Evolutionary conservation across 2,888 invertebrate genomes (phyloP), one percentile per base, ranked within the genome.

Genomic region (Gastrophysa polygoni): DNA sequence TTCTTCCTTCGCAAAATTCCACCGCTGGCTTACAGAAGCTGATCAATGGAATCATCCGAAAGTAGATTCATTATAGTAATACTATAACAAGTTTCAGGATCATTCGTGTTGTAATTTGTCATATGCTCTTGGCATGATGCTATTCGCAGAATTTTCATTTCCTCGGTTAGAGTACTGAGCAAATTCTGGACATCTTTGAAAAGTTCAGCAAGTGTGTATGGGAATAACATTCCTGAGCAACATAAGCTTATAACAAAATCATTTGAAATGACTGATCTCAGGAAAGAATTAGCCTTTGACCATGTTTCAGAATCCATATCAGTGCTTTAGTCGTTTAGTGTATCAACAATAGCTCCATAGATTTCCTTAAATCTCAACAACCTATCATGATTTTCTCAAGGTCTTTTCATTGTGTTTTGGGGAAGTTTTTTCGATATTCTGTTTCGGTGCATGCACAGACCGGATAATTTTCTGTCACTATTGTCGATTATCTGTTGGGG

Each of bases 231-330:
- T 55, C 55, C 43, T 38, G 43, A 55, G 43, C 55, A 34, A 55
- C 43, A 55, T 44, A 55, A 34, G 55, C 55, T 55, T 38, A 38
- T 55, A 55, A 55, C 44, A 55, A 55, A 55, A 55, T 55, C 44
- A 43, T 3, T 55, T 44, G 55, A 43, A 56, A 56, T 56, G 44
- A 55, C 43, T 34, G 55, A 56, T 57, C 48, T 48, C 48, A 49
- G 50, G 50, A 50, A 50, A 58, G 58, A 58, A 50, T 49, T 58
- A 49, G 50, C 58, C 44, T 50, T 58, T 43, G 20, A 44, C 59
- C 59, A 43, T 54, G 64, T 63, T 63, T 66, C 60, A 64, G 58
- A 57, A 65, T 65, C 62, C 66, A 68, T 48, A 63, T 59, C 65
- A 69, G 67, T 17, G 65, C 68, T 54, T 60, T 59, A 66, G 63